Base-by-base conservation (phyloP, 2,797 vertebrate species). In the Fringilla coelebs region DNA sequence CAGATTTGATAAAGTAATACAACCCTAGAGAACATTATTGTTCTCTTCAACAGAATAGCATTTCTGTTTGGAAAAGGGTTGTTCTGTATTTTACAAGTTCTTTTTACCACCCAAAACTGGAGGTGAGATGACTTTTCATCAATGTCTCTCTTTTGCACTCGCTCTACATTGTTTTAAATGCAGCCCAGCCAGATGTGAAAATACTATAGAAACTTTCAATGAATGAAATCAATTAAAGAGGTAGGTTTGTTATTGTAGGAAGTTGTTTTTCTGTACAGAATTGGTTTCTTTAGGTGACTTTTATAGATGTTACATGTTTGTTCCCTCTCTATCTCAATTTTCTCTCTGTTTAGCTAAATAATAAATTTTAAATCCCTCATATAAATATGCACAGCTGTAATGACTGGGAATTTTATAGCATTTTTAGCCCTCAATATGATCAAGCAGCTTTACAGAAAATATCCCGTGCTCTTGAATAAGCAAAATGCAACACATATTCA, bases 361-460 rank as follows among this genome's bases (percentile, higher is more conserved):
- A 85, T 48, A 86, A 66, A 86, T 66, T 80, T 70, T 62, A 84
- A 93, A 48, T 17, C 19, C 17, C 20, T 67, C 65, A 52, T 78
- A 76, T 88, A 94, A 90, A 88, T 29, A 32, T 51, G 81, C 51
- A 63, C 62, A 84, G 63, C 70, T 86, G 24, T 75, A 95, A 86
- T 34, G 55, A 70, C 43, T 79, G 74, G 73, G 66, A 90, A 84
- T 68, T 88, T 88, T 62, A 65, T 58, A 62, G 32, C 40, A 66
- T 81, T 88, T 73, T 86, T 68, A 71, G 26, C 31, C 52, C 24
- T 93, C 77, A 48, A 1, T 76, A 72, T 49, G 41, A 63, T 89
- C 65, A 80, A 83, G 62, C 43, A 85, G 41, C 58, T 89, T 95
- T 75, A 74, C 28, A 65, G 76, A 76, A 90, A 84, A 93, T 83